Evolutionary conservation across 2,888 invertebrate genomes (phyloP).

Genomic region (Andrena praecox): DNA sequence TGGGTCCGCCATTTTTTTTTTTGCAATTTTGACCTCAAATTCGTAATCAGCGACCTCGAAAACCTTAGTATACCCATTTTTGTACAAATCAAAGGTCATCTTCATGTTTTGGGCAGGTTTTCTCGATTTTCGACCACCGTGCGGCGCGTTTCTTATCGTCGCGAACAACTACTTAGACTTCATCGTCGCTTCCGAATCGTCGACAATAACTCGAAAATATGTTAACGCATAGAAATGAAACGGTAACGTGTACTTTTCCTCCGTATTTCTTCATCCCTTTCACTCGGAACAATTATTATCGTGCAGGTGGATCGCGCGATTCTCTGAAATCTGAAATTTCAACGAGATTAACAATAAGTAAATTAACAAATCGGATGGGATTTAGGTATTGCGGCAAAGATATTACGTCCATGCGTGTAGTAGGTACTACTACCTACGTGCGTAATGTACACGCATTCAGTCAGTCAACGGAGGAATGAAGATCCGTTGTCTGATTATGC

Average conservation of each 20-base stretch:
- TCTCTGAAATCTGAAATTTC: conserved; percentile 5
- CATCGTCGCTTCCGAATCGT: conserved; percentile 18
- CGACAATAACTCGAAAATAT: conserved; percentile 47
- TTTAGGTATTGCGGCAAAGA: neutral
- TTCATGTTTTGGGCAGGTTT: too few relatives aligned
- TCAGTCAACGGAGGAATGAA: conserved; percentile 41
- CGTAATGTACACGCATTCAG: conserved; percentile 7
- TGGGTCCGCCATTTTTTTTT: too few relatives aligned
- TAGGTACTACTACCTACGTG: too few relatives aligned
- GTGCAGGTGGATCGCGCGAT: conserved; percentile 3
- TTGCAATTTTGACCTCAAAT: too few relatives aligned
- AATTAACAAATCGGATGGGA: neutral
- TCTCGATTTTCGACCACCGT: too few relatives aligned
- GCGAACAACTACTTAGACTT: neutral
- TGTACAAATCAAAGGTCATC: too few relatives aligned
- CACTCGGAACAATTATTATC: neutral
- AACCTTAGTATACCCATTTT: too few relatives aligned
- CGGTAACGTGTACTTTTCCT: neutral
- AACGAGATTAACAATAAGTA: conserved; percentile 7
- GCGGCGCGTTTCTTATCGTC: neutral
- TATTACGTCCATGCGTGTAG: neutral
- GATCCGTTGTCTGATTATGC: neutral
- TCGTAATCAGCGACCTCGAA: too few relatives aligned
- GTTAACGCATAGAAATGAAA: conserved; percentile 14
- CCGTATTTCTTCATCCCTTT: neutral